phyloP scores from a whole-genome alignment of 2,113 vertebrate genomes.

The Orientallactaga bullata region DNA sequence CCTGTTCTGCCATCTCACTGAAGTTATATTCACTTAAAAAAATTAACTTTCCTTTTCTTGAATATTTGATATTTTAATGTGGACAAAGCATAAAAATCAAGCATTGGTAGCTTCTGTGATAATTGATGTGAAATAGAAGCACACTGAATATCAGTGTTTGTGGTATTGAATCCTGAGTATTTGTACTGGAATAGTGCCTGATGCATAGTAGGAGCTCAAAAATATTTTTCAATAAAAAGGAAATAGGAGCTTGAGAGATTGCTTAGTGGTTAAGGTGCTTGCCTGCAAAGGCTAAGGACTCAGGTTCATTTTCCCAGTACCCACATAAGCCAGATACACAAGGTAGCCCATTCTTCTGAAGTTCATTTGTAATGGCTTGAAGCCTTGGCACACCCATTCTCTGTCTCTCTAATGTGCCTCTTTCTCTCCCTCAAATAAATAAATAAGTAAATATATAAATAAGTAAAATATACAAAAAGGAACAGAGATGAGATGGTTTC shows the following conservation, averaged over 20 bases:
- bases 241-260: neutral
- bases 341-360: no score
- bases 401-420: no score
- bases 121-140: neutral
- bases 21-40: neutral
- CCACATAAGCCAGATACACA: no score
- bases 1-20: neutral
- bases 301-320: no score
- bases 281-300: no score
- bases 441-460: no score
- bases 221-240: slow-evolving; percentile 13
- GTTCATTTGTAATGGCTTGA: no score
- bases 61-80: neutral
- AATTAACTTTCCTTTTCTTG: neutral
- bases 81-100: neutral
- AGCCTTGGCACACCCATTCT: no score
- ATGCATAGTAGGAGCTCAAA: neutral
- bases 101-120: neutral
- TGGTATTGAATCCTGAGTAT: neutral
- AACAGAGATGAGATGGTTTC: neutral
- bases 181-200: neutral
- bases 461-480: neutral
- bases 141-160: neutral
- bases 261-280: no score
- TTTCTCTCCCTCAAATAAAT: no score